These are phyloP conservation scores for Abrostola triplasia DNA, from an alignment of 2,888 invertebrate species.

Conservation along the genomic window DNA sequence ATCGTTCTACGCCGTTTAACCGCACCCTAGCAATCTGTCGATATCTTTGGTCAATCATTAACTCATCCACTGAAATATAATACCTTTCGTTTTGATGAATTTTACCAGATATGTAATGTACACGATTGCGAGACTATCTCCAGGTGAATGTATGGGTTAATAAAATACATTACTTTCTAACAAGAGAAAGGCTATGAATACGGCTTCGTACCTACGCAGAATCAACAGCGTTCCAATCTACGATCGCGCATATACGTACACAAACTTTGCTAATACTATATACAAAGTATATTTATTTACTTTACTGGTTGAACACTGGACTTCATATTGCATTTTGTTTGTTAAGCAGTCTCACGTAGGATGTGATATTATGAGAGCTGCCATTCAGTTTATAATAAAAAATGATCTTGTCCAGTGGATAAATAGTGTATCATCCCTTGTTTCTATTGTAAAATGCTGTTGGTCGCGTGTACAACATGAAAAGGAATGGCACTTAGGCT, in stretches of 20 bases:
- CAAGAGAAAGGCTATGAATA: slow-evolving; percentile 68
- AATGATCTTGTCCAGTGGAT: slow-evolving; percentile 9
- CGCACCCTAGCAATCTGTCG: too few species aligned
- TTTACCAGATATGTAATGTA: too few species aligned
- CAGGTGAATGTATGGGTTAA: background rate
- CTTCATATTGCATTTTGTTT: slow-evolving; percentile 36
- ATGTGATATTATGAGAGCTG: slow-evolving; percentile 12
- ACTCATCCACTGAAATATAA: too few species aligned
- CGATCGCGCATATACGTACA: slow-evolving; percentile 60
- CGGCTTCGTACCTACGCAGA: slow-evolving; percentile 66
- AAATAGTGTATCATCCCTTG: slow-evolving; percentile 9
- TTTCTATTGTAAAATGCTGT: slow-evolving; percentile 23
- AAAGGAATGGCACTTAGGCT: slow-evolving; percentile 74
- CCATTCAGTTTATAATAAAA: slow-evolving; percentile 3
- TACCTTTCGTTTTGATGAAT: too few species aligned
- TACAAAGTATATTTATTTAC: slow-evolving; percentile 64
- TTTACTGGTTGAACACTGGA: slow-evolving; percentile 36
- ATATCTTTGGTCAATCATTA: too few species aligned
- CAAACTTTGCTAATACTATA: slow-evolving; percentile 43
- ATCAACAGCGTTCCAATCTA: slow-evolving; percentile 80
- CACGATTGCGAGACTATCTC: too few species aligned
- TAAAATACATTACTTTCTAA: background rate
- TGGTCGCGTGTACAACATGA: slow-evolving; percentile 51
- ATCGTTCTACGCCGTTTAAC: too few species aligned
- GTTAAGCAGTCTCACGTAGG: slow-evolving; percentile 13